Evolutionary conservation across 2,888 invertebrate species (phyloP), one percentile per base, ranked within the genome.

Genomic region (Clunio marinus): DNA sequence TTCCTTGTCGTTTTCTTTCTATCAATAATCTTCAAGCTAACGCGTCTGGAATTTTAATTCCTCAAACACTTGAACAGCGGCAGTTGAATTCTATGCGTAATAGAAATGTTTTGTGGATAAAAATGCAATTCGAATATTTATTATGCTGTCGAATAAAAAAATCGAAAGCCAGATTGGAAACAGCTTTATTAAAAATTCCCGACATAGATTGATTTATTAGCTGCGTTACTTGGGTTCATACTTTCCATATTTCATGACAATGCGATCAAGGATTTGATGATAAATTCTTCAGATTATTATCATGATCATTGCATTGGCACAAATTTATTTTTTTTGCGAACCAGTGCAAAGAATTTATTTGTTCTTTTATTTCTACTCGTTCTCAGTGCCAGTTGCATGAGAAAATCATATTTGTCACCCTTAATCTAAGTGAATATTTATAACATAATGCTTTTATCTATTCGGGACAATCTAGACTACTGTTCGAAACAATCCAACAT

Each of bases 131-230:
- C 24, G 63, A 63, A 63, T 63, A 45, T 63, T 63, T 63, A 41
- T 60, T 60, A 37, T 60, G 35, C 25, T 57, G 57, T 57, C 57
- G 25, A 57, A 57, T 8, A 24, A 51, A 20, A 32, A 32, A 7
- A 22, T 15, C 5, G 22, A 51, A 7, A 32, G 32, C 4, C 5
- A 8, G 8, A 41, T 41, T 51, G 35, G 13, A 32, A 27, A n/a
- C 45, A 63, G 17, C 63, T 63, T 63, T 63, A 63, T 63, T 63
- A 63, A 63, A 63, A 63, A 63, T 63, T 63, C 63, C 46, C 27
- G 15, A 46, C 63, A 46, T 25, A n/a, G 15, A 27, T 37, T 63
- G 63, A 63, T 63, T 63, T 63, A 63, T 63, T 63, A 46, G 63
- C 63, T 28, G 46, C 63, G 46, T 63, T 46, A 63, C n/a, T 63